Evolutionary conservation across 2,888 invertebrate species (phyloP), one percentile per base, ranked within the genome.

Genomic region (Ferdinandea cuprea): DNA sequence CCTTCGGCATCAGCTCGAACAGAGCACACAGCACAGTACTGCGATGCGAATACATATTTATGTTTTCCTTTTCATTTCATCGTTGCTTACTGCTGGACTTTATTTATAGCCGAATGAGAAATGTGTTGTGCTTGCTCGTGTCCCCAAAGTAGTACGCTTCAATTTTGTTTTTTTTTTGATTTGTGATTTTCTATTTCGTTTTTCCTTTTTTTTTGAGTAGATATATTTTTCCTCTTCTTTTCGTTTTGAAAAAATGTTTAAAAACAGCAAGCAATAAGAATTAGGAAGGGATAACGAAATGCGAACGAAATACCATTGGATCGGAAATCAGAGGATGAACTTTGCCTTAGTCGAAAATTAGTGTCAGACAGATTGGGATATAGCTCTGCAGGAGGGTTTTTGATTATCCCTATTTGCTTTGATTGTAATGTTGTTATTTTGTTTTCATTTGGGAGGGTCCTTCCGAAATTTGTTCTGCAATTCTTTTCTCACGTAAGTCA

Each of bases 71-170:
- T 46, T 28, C 30, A 25, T 19, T n/a, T n/a, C n/a, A 1, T 56
- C 25, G 9, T n/a, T 42, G 40, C 28, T 54, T 21, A 25, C 19
- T 11, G 52, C 76, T 54, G 59, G 71, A 59, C 81, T 25, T 71
- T 76, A 76, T 81, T 81, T 81, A 81, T 71, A 72, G 71, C 32
- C 74, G 59, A 40, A 72, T 79, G 30, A 76, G 46, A 48, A 46
- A 58, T 68, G 61, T 69, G 15, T 58, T 66, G 13, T 37, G 58
- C 56, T 66, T 37, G 58, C 56, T 66, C 28, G 56, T 58, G 56
- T 74, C 73, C 65, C 71, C 58, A 52, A 81, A 54, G 59, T 25
- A 52, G 50, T 59, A 50, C 54, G 42, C 46, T 56, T 61, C 28
- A 48, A 54, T 30, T 48, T 48, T 37, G 15, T 21, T 71, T 71